Base-by-base conservation (phyloP, 2,888 invertebrate species). In the Cenopis cana region DNA sequence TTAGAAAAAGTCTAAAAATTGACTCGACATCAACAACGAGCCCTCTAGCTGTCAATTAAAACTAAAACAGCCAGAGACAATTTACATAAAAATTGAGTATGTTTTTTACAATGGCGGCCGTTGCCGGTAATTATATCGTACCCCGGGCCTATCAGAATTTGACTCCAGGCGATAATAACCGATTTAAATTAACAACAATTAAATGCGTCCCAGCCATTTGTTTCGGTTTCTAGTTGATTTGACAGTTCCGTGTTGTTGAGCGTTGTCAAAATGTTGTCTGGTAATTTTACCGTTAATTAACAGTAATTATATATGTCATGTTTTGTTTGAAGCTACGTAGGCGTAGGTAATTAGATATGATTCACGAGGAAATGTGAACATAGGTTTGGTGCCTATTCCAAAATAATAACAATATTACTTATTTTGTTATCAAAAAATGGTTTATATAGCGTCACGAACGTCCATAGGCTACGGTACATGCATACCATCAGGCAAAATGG, bases 101-200 rank as follows among this genome's bases (percentile, higher is more conserved):
- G 36, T 65, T 59, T 54, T 46, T 41, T 20, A 41, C 20, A 59
- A 41, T 59, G 41, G 46, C 59, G 65, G 50, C 59, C 17, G 12
- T 14, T 41, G 57, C 11, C 33, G 18, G 50, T 66, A 70, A 73
- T 73, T 73, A 73, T 61, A 71, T 55, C 59, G 65, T 65, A 65
- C 60, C 72, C 20, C 50, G 20, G 71, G 67, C 67, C 18, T 29
- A 50, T 29, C 66, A 14, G 29, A 33, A 18, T 5, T 20, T 52
- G 12, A 65, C 73, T 41, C 20, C 29, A 54, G 73, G 73, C 73
- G 56, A 62, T 70, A 65, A 73, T 70, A 69, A 67, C 50, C 65
- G 60, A 69, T 70, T 73, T 56, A 66, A 62, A 73, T 73, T 73
- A 61, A 69, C 61, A 67, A 70, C 70, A 71, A 71, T 71, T 71